phyloP scores from a whole-genome alignment of 2,797 vertebrate species.

The Anguilla obscura region DNA sequence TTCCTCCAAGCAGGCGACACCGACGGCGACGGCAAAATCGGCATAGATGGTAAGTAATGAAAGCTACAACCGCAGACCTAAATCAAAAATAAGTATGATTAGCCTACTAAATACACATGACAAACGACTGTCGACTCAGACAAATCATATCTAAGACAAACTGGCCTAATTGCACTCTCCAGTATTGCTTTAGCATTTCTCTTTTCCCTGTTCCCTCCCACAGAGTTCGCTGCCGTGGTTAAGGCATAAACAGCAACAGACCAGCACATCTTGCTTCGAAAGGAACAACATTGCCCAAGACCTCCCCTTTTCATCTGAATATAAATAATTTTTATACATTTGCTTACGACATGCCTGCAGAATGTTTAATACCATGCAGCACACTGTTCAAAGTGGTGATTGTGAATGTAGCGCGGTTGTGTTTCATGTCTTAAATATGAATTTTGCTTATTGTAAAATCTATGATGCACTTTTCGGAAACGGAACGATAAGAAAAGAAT shows the following conservation, averaged over 20 bases:
- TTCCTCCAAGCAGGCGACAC: slow-evolving; percentile 74
- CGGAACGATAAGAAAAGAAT: slow-evolving; percentile 71
- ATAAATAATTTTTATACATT: slow-evolving; percentile 71
- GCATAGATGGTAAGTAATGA: slow-evolving; percentile 69
- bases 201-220: slow-evolving; percentile 31
- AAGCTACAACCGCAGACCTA: neutral
- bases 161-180: neutral
- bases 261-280: slow-evolving; percentile 66
- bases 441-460: slow-evolving; percentile 71
- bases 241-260: slow-evolving; percentile 67
- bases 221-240: slow-evolving; percentile 73
- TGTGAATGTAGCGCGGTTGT: slow-evolving; percentile 71
- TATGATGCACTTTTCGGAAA: slow-evolving; percentile 71
- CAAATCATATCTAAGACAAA: neutral
- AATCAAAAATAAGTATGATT: neutral
- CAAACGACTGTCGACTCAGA: neutral
- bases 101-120: neutral
- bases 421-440: slow-evolving; percentile 71
- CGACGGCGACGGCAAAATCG: slow-evolving; percentile 80
- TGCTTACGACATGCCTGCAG: slow-evolving; percentile 61
- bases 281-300: slow-evolving; percentile 73
- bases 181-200: neutral
- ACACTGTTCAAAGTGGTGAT: slow-evolving; percentile 66
- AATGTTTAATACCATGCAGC: slow-evolving; percentile 66
- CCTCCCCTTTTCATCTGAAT: slow-evolving; percentile 67